Percentiles rank a stretch among this genome's conserved stretches.
Evolutionary conservation across 2,797 vertebrate species (phyloP).

Genomic region (Hoplostethus mediterraneus): DNA sequence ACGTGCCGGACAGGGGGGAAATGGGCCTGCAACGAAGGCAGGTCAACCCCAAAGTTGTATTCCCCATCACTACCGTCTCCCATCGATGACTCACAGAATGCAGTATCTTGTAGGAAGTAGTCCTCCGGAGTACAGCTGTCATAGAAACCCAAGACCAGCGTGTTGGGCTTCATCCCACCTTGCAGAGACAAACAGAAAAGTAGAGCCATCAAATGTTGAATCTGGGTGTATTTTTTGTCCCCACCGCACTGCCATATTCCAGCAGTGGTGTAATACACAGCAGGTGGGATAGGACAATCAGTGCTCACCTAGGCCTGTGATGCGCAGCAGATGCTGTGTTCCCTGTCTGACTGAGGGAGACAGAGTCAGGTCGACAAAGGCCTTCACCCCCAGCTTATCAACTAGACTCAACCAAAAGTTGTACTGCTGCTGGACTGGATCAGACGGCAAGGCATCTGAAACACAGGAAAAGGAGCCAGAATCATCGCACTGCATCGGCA

Average conservation of each 20-base stretch:
- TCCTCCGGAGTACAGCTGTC: conserved; percentile 90
- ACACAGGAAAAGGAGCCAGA: conserved; percentile 19
- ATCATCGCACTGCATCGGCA: neutral
- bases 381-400: conserved; percentile 93
- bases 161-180: conserved; percentile 97
- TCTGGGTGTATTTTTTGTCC: neutral
- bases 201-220: neutral
- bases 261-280: neutral
- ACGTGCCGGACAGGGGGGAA: conserved; percentile 89
- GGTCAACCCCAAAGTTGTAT: conserved; percentile 88
- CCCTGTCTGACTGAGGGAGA: conserved; percentile 91
- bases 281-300: neutral
- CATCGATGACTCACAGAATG: conserved; percentile 80
- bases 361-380: conserved; percentile 93
- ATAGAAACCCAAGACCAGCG: conserved; percentile 91
- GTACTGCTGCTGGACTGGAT: conserved; percentile 93
- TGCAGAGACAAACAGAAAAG: conserved; percentile 29
- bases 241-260: too few species aligned
- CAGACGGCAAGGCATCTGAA: conserved; percentile 87
- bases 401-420: conserved; percentile 95
- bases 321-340: conserved; percentile 92
- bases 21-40: conserved; percentile 89
- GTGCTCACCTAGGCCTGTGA: conserved; percentile 91
- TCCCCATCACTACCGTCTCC: conserved; percentile 68
- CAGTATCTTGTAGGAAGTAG: conserved; percentile 90